Evolutionary conservation across 2,113 vertebrate genomes (phyloP).

Genomic region (Amphiprion percula): DNA sequence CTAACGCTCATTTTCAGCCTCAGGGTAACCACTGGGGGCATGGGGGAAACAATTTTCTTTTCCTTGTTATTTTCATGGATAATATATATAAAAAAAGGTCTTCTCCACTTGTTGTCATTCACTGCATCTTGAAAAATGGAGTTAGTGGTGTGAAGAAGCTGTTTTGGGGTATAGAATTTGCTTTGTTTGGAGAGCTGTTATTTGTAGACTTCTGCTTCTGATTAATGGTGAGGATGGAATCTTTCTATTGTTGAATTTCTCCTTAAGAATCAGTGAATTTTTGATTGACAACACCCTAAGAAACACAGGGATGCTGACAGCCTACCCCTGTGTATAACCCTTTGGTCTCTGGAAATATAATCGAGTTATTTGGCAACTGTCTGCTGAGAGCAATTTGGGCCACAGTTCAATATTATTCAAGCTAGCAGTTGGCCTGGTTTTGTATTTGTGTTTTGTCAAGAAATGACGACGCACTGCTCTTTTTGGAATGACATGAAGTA

Average conservation of each 20-base stretch:
- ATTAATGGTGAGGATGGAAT: slow-evolving; percentile 3
- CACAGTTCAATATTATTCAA: too few relatives aligned
- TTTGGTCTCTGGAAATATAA: too few relatives aligned
- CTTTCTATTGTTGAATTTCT: not conserved
- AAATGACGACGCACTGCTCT: too few relatives aligned
- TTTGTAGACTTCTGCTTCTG: not conserved
- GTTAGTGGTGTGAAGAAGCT: slow-evolving; percentile 2
- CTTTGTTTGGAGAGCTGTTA: not conserved
- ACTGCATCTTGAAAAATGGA: slow-evolving; percentile 20
- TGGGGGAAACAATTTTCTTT: slow-evolving; percentile 37
- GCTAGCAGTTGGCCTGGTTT: too few relatives aligned
- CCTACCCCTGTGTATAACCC: too few relatives aligned
- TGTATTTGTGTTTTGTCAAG: too few relatives aligned
- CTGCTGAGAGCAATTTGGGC: too few relatives aligned
- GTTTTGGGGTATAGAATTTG: not conserved
- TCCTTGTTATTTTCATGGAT: slow-evolving; percentile 51
- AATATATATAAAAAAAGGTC: slow-evolving; percentile 30
- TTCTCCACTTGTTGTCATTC: slow-evolving; percentile 14
- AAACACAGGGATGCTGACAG: too few relatives aligned
- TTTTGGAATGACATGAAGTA: too few relatives aligned
- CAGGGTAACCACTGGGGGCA: slow-evolving; percentile 24
- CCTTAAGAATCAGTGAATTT: not conserved
- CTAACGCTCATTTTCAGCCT: slow-evolving; percentile 61
- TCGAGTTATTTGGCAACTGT: too few relatives aligned
- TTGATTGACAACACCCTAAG: not conserved